Evolutionary conservation across 2,113 vertebrate species (phyloP), one percentile per base, ranked within the genome.

Genomic region (Danionella cerebrum): DNA sequence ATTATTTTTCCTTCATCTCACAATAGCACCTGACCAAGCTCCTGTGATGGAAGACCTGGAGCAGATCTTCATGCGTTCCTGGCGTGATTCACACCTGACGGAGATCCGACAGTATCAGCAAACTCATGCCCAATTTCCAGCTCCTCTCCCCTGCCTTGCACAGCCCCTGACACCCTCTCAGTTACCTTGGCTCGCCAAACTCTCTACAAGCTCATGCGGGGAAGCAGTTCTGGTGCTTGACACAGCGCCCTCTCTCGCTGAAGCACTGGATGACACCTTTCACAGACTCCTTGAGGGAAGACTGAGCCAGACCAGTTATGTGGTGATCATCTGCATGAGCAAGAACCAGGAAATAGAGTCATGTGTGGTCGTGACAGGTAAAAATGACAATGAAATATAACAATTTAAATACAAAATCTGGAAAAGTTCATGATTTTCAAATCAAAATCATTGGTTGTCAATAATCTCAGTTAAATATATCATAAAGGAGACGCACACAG

Each of bases 1-100:
- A n/a, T n/a, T n/a, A 2, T 65, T 71, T 67, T 63, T 14, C 1
- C 7, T 13, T 14, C 18, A 35, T 48, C 48, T 70, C 24, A 2
- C 52, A 64, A 50, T 31, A 98, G 94, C 91, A 7, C 87, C 94
- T 0, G 94, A 97, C 80, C 94, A 98, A 82, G 91, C 95, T 14
- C 96, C 95, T 4, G 79, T 96, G 74, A 93, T 98, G 74, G 94
- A 98, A 72, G 96, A 98, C 75, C 78, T 98, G 85, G 96, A 97
- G 77, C 95, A 95, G 76, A 97, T 98, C 76, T 93, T 98, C 78
- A 94, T 94, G 91, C 90, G 93, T 53, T 97, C 93, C 0, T 98
- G 96, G 96, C 87, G 93, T 0, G 94, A 98, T 50, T 94, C 94
- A 0, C 94, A 98, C 78, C 88, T 96, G 36, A 90, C 90, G 0